Base-by-base conservation (phyloP, 2,113 vertebrate species). In the Mobula birostris region DNA sequence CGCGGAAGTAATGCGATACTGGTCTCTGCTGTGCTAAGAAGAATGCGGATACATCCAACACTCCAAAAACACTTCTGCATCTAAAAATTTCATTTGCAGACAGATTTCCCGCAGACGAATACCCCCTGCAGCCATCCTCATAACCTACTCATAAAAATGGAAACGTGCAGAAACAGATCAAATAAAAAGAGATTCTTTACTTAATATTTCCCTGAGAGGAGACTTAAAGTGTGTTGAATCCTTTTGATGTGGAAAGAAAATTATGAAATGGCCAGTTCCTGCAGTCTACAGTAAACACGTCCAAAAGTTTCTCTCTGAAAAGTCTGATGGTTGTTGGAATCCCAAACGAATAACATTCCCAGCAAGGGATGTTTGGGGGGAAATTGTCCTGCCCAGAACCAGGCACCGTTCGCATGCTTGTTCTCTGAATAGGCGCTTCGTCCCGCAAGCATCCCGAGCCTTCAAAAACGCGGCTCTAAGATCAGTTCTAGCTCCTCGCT, bases 31-130 rank as follows among this genome's bases (percentile, higher is more conserved):
- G 95, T 95, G 96, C 95, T 95, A 96, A 94, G 95, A 96, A 96
- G 96, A 96, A 96, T 96, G 96, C 94, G 95, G 95, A 94, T 95
- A 95, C 94, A 95, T 95, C 94, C 93, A 95, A 95, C 94, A 94
- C 96, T 95, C 95, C 95, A 96, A 95, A 95, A 96, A 96, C 96
- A 96, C 95, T 96, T 95, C 95, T 94, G 95, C 95, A 95, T 95
- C 95, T 95, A 15, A 95, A 96, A 95, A 96, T 95, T 95, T 96
- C 95, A 96, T 95, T 95, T 96, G 96, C 95, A 96, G 96, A 96
- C 96, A 96, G 96, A 96, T 96, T 96, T 96, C 96, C 95, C 95
- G 95, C 96, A 96, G 96, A 96, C 95, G 94, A 96, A 94, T 94
- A 95, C 96, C 95, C 95, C 95, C 96, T 94, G 94, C 95, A 94